Conservation (phyloP, 2,113 vertebrate genomes). For the Polypterus senegalus region DNA sequence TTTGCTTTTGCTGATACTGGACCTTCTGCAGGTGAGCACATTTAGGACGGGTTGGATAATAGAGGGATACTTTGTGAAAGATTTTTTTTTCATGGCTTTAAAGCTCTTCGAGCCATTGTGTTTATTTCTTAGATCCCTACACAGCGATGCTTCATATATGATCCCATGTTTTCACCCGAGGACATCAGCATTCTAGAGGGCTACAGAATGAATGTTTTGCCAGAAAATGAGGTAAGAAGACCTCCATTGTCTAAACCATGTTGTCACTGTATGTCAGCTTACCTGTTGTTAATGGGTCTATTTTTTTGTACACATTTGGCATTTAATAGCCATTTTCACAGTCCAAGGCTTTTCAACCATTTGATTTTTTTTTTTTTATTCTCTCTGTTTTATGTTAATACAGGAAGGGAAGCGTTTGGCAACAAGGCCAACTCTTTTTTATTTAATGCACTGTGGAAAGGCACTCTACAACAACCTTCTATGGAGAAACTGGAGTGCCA, state of each 20-base stretch:
- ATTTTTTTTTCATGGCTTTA: background rate
- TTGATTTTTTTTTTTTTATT: too few relatives aligned
- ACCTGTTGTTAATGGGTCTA: background rate
- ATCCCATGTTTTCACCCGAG: constrained; percentile 61
- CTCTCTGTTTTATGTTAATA: background rate
- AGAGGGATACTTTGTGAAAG: too few relatives aligned
- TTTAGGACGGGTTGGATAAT: background rate
- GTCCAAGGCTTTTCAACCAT: too few relatives aligned
- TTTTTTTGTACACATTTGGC: background rate
- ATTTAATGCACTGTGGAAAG: constrained; percentile 88
- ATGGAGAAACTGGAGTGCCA: constrained; percentile 79
- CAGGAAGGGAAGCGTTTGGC: constrained; percentile 73
- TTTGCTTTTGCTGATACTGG: constrained; percentile 72
- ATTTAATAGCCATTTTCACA: background rate
- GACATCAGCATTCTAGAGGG: constrained; percentile 49
- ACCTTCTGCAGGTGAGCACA: constrained; percentile 53
- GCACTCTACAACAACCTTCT: constrained; percentile 91
- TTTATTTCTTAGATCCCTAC: constrained; percentile 35
- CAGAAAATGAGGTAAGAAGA: constrained; percentile 68
- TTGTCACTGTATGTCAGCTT: too few relatives aligned
- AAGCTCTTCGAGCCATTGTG: rapidly evolving
- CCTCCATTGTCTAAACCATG: too few relatives aligned
- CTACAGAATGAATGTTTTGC: constrained; percentile 59
- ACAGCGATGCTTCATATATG: constrained; percentile 51
- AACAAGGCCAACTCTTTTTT: constrained; percentile 61